Evolutionary conservation across 2,797 vertebrate genomes (phyloP).

Genomic region (Cyprinodon diabolis): DNA sequence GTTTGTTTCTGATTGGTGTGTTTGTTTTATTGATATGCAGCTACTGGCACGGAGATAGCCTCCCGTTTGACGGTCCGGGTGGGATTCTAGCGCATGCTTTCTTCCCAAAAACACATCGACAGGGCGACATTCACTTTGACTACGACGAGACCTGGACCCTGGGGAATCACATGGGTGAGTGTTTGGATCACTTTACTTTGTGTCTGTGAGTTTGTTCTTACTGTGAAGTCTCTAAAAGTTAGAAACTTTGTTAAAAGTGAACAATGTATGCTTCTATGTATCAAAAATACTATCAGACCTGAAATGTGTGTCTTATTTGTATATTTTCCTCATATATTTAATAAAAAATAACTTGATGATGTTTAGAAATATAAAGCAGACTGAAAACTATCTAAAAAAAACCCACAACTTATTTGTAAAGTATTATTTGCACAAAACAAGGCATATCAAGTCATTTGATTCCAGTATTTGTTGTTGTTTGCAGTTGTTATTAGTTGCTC

Average conservation of each 20-base stretch:
- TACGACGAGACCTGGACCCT: constrained; percentile 94
- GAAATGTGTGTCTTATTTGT: background rate
- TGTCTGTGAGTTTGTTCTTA: background rate
- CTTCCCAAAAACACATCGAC: constrained; percentile 91
- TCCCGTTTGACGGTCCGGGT: constrained; percentile 93
- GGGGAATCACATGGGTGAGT: constrained; percentile 89
- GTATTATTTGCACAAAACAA: background rate
- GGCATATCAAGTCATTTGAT: background rate
- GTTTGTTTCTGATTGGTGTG: background rate
- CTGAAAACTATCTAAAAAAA: background rate
- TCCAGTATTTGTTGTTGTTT: background rate
- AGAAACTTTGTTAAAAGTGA: background rate
- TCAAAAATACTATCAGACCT: background rate
- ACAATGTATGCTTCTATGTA: background rate
- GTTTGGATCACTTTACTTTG: background rate
- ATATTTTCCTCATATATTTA: background rate
- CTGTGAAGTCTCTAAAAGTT: background rate
- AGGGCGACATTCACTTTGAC: constrained; percentile 95
- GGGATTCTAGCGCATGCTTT: constrained; percentile 95
- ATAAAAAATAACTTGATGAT: background rate
- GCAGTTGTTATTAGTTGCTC: too few relatives aligned
- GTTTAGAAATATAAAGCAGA: background rate
- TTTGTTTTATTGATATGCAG: constrained; percentile 71
- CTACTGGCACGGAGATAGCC: constrained; percentile 92
- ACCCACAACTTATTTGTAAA: background rate